phyloP scores from a whole-genome alignment of 2,113 vertebrate species.

The Ardeotis arabs region DNA sequence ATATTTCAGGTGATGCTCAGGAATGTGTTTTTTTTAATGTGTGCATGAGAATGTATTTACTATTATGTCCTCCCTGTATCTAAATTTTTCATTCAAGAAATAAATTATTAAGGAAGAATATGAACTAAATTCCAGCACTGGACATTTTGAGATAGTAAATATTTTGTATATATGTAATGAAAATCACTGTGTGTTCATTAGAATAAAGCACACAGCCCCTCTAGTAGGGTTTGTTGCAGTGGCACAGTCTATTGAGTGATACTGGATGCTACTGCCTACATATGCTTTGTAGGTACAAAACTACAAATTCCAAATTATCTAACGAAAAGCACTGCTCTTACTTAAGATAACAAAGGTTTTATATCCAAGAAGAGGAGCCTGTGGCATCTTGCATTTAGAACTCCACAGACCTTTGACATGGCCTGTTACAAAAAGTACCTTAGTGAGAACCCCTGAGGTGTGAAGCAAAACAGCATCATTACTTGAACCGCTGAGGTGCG shows the following conservation, averaged over 20 bases:
- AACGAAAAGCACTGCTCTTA: background rate
- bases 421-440: background rate
- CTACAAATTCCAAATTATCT: background rate
- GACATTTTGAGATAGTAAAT: background rate
- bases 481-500: background rate
- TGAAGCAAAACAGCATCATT: background rate
- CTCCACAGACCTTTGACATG: background rate
- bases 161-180: background rate
- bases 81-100: background rate
- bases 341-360: background rate
- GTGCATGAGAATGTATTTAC: background rate
- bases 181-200: background rate
- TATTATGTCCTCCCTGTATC: background rate
- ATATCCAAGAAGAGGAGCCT: background rate
- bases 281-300: background rate
- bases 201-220: background rate
- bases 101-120: background rate
- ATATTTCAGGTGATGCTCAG: background rate
- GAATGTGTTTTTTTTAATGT: background rate
- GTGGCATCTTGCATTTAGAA: background rate
- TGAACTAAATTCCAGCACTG: background rate
- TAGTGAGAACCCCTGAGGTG: background rate
- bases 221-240: background rate
- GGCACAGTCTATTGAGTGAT: background rate
- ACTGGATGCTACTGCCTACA: background rate